These are phyloP conservation scores for Rhagium mordax DNA, from an alignment of 2,888 invertebrate genomes.

Conservation along the genomic window DNA sequence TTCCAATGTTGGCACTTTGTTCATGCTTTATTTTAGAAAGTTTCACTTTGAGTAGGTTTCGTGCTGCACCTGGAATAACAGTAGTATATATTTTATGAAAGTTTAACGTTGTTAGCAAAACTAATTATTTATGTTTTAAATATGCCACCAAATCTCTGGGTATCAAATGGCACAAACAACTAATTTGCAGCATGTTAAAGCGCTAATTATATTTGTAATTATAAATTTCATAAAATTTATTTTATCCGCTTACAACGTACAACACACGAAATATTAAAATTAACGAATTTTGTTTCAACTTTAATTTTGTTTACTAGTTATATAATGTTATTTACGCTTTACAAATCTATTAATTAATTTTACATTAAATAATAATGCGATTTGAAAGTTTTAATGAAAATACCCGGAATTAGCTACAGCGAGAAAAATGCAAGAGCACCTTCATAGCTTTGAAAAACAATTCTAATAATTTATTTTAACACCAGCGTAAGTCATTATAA, in stretches of 20 bases:
- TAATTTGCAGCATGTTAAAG: not conserved
- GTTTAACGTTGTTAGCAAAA: not conserved
- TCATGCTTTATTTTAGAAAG: no score
- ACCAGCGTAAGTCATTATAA: no score
- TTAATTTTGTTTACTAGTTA: constrained; percentile 19
- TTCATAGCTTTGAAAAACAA: not conserved
- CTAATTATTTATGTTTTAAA: not conserved
- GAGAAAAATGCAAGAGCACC: constrained; percentile 21
- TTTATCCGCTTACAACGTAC: not conserved
- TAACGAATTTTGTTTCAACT: constrained; percentile 12
- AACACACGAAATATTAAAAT: constrained; percentile 15
- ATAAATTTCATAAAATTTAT: constrained; percentile 12
- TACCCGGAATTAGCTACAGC: not conserved
- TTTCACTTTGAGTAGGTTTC: no score
- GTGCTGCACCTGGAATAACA: no score
- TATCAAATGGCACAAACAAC: not conserved
- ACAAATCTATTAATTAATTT: constrained; percentile 15
- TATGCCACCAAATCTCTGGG: not conserved
- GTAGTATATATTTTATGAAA: not conserved
- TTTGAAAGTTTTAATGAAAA: constrained; percentile 36
- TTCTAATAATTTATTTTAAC: constrained; percentile 1
- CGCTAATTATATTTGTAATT: constrained; percentile 15
- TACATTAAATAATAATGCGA: constrained; percentile 20
- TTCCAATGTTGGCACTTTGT: no score
- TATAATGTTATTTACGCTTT: constrained; percentile 16